Base-by-base conservation (phyloP, 2,113 vertebrate species). In the Neodon shergylaensis region DNA sequence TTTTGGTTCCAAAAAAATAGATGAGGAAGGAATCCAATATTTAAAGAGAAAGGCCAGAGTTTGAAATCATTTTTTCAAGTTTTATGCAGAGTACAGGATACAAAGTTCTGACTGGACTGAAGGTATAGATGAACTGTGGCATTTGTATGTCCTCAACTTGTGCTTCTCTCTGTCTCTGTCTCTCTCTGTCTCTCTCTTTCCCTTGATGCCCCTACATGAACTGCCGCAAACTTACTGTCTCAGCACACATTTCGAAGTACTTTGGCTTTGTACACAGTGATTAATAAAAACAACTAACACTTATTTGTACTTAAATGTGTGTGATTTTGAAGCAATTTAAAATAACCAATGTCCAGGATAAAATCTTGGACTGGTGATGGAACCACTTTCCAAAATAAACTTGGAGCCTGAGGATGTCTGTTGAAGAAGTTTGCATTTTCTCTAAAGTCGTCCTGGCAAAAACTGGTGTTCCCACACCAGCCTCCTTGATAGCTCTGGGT, bases 361-460 rank as follows among this genome's bases (percentile, higher is more conserved):
- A 63, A 65, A 44, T 7, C 36, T 70, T 36, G 70, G 44, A 72
- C 16, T 10, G 16, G 12, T 6, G 52, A 26, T 4, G 61, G 61
- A 86, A 33, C 36, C 47, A 3, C n/a, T 12, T 79, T 81, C 77
- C 39, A 13, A n/a, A 33, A 61, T 2, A 22, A 66, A 58, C 72
- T 8, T 0, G 21, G 70, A 24, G 4, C 7, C 0, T 16, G 1
- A 54, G 70, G 31, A 17, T 0, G 11, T 47, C 31, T 22, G 26
- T 24, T 44, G 3, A 28, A 17, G 87, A 19, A 4, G 79, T 21
- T 21, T 3, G 24, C 1, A 0, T 14, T 89, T 3, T 24, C 3
- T 0, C 10, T 26, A 33, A 31, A 24, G 5, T 2, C 0, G 2
- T 47, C 54, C 54, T 13, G 0, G 19, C 17, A 1, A n/a, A 31